Percentiles rank a stretch among this genome's conserved stretches.
Evolutionary conservation across 1,140 invertebrate species (phyloP).

Genomic region (Ceratosolen fusciceps): DNA sequence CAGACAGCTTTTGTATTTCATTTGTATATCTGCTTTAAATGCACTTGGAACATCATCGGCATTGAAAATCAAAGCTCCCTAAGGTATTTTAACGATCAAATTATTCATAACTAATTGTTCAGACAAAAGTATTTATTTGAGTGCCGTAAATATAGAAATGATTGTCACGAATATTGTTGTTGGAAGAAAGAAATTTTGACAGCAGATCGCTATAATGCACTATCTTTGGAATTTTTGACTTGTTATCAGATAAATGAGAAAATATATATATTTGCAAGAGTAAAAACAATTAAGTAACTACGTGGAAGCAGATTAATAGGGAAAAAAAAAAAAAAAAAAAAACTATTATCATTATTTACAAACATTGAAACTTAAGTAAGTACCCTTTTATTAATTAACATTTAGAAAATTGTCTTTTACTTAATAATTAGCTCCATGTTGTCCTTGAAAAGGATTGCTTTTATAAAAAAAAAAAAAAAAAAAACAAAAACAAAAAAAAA

Average conservation of each 20-base stretch:
- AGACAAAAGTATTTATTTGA: background rate
- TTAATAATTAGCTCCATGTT: background rate
- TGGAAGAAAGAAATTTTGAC: background rate
- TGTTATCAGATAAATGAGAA: background rate
- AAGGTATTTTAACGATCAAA: background rate
- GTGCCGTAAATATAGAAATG: background rate
- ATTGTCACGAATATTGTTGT: background rate
- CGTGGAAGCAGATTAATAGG: background rate
- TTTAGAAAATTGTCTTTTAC: background rate
- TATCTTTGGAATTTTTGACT: background rate
- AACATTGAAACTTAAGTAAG: background rate
- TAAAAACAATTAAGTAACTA: background rate
- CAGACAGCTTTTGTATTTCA: slow-evolving; percentile 37
- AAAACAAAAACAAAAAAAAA: too few relatives aligned
- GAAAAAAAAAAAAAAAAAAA: too few relatives aligned
- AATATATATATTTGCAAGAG: background rate
- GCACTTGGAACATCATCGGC: background rate
- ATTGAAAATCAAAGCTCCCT: background rate
- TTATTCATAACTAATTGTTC: background rate
- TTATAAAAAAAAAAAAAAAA: background rate
- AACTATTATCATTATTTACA: background rate
- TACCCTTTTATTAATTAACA: background rate
- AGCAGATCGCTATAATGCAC: background rate
- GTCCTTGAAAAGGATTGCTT: too few relatives aligned
- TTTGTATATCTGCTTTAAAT: background rate